A percentile compares a stretch with the other conserved stretches of the same genome.
phyloP scores from a whole-genome alignment of 1,140 invertebrate species.

The Macrocentrus cingulum region DNA sequence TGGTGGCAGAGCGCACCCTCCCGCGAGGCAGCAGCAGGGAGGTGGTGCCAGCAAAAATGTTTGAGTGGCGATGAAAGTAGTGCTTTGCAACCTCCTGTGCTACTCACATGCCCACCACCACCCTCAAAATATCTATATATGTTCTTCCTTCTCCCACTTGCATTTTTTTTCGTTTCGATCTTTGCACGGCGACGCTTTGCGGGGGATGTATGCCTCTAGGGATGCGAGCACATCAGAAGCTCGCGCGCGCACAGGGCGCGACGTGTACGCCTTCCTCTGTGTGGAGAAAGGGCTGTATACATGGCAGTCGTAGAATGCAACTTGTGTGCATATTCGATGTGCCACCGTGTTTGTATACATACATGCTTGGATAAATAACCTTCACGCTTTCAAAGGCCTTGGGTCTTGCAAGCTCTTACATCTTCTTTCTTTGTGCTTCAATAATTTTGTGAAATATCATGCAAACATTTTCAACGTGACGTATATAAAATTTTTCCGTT shows the following conservation, averaged over 20 bases:
- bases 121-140: too few species aligned
- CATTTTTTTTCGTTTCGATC: constrained; percentile 26
- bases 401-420: not conserved
- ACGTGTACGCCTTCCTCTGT: not conserved
- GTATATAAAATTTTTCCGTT: too few species aligned
- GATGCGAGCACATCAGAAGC: constrained; percentile 22
- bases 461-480: too few species aligned
- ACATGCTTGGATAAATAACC: constrained; percentile 19
- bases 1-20: constrained; percentile 37
- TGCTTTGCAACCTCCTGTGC: constrained; percentile 38
- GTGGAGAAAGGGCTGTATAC: constrained; percentile 4
- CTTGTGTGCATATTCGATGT: constrained; percentile 22
- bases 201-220: too few species aligned
- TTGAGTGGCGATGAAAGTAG: constrained; percentile 57
- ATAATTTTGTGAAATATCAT: not conserved
- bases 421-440: not conserved
- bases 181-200: too few species aligned
- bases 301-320: not conserved
- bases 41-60: constrained; percentile 50
- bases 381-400: constrained; percentile 4
- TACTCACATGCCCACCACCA: constrained; percentile 1
- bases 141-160: not conserved
- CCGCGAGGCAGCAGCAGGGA: constrained; percentile 14
- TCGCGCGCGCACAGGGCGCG: constrained; percentile 15
- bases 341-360: constrained; percentile 13